Evolutionary conservation across 2,888 invertebrate genomes (phyloP).

Genomic region (Melipona bicolor): DNA sequence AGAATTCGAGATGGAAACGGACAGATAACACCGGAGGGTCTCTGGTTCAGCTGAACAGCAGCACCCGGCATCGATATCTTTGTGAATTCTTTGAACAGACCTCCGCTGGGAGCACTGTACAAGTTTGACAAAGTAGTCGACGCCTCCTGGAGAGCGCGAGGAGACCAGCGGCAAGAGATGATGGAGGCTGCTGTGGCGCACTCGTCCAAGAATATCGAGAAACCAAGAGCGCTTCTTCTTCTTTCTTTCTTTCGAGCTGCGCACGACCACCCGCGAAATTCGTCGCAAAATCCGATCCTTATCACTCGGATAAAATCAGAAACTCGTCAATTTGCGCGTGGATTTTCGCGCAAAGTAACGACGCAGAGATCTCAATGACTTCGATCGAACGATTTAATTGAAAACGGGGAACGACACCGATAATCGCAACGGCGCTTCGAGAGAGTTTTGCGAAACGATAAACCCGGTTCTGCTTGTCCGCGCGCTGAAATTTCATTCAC

Average conservation of each 20-base stretch:
- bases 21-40: background rate
- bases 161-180: slow-evolving; percentile 37
- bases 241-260: background rate
- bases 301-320: background rate
- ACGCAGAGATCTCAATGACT: no score
- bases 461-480: background rate
- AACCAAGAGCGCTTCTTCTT: slow-evolving; percentile 14
- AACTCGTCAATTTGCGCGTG: background rate
- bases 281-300: background rate
- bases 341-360: no score
- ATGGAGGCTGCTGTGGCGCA: slow-evolving; percentile 3
- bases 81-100: slow-evolving; percentile 44
- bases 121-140: slow-evolving; percentile 44
- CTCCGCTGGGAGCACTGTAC: slow-evolving; percentile 46
- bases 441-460: background rate
- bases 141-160: slow-evolving; percentile 59
- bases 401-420: background rate
- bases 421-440: background rate
- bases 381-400: background rate
- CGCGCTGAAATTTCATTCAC: slow-evolving; percentile 32
- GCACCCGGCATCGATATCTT: slow-evolving; percentile 25
- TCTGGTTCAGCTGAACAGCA: slow-evolving; percentile 1
- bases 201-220: slow-evolving; percentile 45
- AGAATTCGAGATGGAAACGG: background rate
- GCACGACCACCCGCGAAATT: slow-evolving; percentile 49